Evolutionary conservation across 2,888 invertebrate species (phyloP), one percentile per base, ranked within the genome.

Genomic region (Steromphala cineraria): DNA sequence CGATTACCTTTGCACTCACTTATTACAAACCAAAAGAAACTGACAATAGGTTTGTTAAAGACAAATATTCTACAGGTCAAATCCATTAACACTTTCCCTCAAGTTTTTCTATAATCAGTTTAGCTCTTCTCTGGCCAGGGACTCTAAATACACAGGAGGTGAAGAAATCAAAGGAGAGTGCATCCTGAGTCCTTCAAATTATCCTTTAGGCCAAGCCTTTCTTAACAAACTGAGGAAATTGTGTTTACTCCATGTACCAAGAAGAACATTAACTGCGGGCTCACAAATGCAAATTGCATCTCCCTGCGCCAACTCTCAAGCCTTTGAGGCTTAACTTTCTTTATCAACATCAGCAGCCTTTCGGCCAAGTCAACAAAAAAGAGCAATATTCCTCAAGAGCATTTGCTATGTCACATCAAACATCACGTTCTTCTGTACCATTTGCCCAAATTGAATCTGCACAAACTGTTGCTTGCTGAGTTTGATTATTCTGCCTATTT

Each of bases 401-500:
- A 19, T 71, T 71, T 71, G 40, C 71, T 19, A 8, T 71, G 71
- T n/a, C 71, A 71, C 19, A 40, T 71, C 36, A 36, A 31, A 40
- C 36, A 36, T 31, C 31, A 31, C 71, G 21, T 21, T 71, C 71
- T 19, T 71, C 40, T 17, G 13, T 40, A 36, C 19, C 36, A 71
- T 71, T 71, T 71, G 36, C 71, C 17, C 8, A 40, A 71, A 71
- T 71, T 71, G 71, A 71, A 71, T 71, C 19, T 71, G 71, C 28
- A 36, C 36, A n/a, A 31, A n/a, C 71, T 31, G 46, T 46, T 46
- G 46, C 46, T 46, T 4, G 46, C 10, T 13, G 13, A 46, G 46
- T 46, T 5, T 46, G 46, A 46, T 46, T 46, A 46, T 46, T 46
- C 46, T 46, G 13, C 46, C 13, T 46, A 13, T 46, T 46, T 46